A percentile compares a stretch with the other conserved stretches of the same genome.
Evolutionary conservation across 1,140 invertebrate genomes (phyloP).

Genomic region (Drosophila dunni): DNA sequence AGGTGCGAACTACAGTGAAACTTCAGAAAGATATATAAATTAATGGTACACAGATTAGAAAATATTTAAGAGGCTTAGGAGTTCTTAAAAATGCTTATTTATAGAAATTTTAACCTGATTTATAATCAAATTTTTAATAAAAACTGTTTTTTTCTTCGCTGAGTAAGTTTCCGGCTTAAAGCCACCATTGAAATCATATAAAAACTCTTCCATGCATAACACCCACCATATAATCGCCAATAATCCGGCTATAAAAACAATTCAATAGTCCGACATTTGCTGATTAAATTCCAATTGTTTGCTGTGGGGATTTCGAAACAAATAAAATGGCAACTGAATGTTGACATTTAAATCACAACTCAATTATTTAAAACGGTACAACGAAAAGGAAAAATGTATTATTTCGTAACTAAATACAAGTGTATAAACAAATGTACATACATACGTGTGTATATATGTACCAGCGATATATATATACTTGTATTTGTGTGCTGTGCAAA

Average conservation of each 20-base stretch:
- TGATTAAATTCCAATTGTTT: slow-evolving; percentile 26
- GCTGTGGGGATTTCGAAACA: slow-evolving; percentile 14
- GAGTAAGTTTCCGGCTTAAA: no score
- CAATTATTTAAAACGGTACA: slow-evolving; percentile 71
- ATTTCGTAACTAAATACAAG: slow-evolving; percentile 29
- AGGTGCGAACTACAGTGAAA: no score
- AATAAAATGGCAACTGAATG: slow-evolving; percentile 42
- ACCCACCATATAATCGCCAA: background rate
- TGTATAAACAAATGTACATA: slow-evolving; percentile 11
- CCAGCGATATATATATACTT: slow-evolving; percentile 8
- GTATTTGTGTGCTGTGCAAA: slow-evolving; percentile 56
- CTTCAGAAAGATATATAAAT: no score
- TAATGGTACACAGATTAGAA: no score
- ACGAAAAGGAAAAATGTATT: slow-evolving; percentile 27
- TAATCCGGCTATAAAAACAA: slow-evolving; percentile 13
- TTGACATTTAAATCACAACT: slow-evolving; percentile 75
- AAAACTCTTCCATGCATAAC: background rate
- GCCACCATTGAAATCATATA: no score
- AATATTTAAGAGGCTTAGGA: no score
- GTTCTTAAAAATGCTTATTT: no score
- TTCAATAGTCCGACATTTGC: slow-evolving; percentile 9
- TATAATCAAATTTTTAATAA: no score
- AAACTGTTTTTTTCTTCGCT: no score
- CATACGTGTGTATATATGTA: background rate
- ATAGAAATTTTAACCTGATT: no score